Base-by-base conservation (phyloP, 64 coral and sea anemone species). In the Stylophora pistillata region DNA sequence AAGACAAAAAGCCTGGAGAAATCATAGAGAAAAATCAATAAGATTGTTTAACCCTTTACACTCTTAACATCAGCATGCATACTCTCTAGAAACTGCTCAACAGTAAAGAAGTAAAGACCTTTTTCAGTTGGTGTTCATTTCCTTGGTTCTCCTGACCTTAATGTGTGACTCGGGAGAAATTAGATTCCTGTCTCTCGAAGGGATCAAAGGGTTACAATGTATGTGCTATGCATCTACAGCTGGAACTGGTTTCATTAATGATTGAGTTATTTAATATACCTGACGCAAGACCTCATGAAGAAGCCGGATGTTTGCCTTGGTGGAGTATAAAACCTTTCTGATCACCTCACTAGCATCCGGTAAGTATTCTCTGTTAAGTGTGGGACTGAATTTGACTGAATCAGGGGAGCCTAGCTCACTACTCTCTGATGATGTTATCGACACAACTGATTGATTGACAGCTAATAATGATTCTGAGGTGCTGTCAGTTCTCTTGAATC, bases 251-350 rank as follows among this genome's bases (percentile, higher is more conserved):
- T 47, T 47, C 7, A 7, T 47, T 47, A 47, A 7, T 47, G 37
- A 47, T 47, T 47, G 37, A 1, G 37, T 47, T 47, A 47, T 47
- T 47, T 47, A 47, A 47, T 47, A n/a, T 93, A 89, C 96, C 96
- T 98, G 96, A 63, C 96, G 81, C 9, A 98, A 61, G 23, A 98
- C 96, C 65, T 98, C 96, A 63, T 98, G 96, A 55, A 98, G 86
- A 71, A 98, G 81, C 65, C 94, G 89, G 15, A 98, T 90, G 32
- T 98, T 98, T 63, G 94, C 86, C 71, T 79, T 91, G 54, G 96
- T 95, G 69, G 96, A 98, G 77, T 95, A 98, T 1, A 98, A 53
- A 28, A 98, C 96, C 58, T 89, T 89, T 52, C 93, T 88, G 41
- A 98, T 94, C 29, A 98, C 90, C 53, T 95, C 92, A 87, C 93